Percentiles rank a stretch among this genome's conserved stretches.
phyloP scores from a whole-genome alignment of 2,888 invertebrate species.

The Drosophila aldrichi region DNA sequence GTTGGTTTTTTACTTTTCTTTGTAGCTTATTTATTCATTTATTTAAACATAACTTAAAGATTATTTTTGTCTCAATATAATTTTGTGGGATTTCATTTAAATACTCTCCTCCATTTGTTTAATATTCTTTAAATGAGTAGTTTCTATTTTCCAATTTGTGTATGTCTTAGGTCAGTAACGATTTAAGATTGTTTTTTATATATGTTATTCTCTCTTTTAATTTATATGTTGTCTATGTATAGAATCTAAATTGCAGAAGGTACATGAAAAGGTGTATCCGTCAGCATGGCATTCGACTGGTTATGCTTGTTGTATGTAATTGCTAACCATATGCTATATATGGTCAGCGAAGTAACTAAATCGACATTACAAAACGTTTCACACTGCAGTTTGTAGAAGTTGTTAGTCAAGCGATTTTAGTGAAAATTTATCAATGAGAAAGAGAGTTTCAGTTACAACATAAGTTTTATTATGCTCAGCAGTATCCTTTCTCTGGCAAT shows the following conservation, averaged over 20 bases:
- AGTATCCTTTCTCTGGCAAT: slow-evolving; percentile 1
- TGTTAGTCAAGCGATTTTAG: slow-evolving; percentile 25
- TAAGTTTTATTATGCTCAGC: slow-evolving; percentile 4
- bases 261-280: slow-evolving; percentile 76
- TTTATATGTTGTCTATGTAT: slow-evolving; percentile 50
- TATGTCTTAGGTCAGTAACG: slow-evolving; percentile 61
- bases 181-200: slow-evolving; percentile 45
- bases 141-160: slow-evolving; percentile 52
- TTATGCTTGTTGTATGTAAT: neutral
- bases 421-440: slow-evolving; percentile 9
- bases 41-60: slow-evolving; percentile 75
- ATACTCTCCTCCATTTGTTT: slow-evolving; percentile 53
- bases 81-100: slow-evolving; percentile 51
- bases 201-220: slow-evolving; percentile 26
- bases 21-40: slow-evolving; percentile 66
- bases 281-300: slow-evolving; percentile 52
- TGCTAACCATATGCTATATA: neutral
- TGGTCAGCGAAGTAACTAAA: slow-evolving; percentile 24
- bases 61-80: slow-evolving; percentile 62
- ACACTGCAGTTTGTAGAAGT: slow-evolving; percentile 10
- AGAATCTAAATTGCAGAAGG: slow-evolving; percentile 76
- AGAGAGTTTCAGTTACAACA: neutral
- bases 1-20: slow-evolving; percentile 76
- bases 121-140: slow-evolving; percentile 55
- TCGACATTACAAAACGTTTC: slow-evolving; percentile 28